Evolutionary conservation across 92 coral and sea anemone genomes (phyloP), one percentile per base, ranked within the genome.

Genomic region (Palythoa heliodiscus): DNA sequence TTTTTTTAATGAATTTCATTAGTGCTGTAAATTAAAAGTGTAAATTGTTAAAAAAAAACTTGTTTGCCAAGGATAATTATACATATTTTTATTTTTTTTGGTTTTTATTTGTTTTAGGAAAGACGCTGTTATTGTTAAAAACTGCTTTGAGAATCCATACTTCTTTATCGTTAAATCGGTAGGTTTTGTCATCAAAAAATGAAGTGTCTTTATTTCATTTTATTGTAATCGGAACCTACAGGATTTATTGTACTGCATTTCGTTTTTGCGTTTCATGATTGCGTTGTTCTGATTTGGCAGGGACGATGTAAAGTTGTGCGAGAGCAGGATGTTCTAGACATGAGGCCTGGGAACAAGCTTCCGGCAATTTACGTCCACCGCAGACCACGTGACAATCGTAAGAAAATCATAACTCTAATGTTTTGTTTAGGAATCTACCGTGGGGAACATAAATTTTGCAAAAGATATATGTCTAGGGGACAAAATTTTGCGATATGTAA

Each of bases 241-340:
- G 22, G 23, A 5, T 29, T 24, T 79, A 61, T 35, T 12, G 7
- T 1, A 2, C 12, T 14, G 66, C 2, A 57, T 63, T 77, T 16
- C 5, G 48, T 2, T 64, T 71, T 25, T 7, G 37, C 43, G 37
- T 22, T 40, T 79, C 24, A 3, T 58, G 2, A 60, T 17, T n/a
- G 10, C 22, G 19, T 67, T 16, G 35, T 20, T 40, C 23, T 48
- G 64, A 47, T 35, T 75, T 16, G 76, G 60, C 76, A 94, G 98
- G 95, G 98, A 60, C 92, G 95, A 5, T 94, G 98, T 88, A 94
- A 94, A 75, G 98, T 94, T 43, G 95, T 82, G 16, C 86, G 98
- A 48, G 86, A 87, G 38, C 98, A 94, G 77, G 98, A 94, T 48
- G 95, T 94, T n/a, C 82, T 90, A 1, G 98, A 94, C 64, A 82